These are phyloP conservation scores for Acleris literana DNA, from an alignment of 2,888 invertebrate genomes.

Conservation along the genomic window DNA sequence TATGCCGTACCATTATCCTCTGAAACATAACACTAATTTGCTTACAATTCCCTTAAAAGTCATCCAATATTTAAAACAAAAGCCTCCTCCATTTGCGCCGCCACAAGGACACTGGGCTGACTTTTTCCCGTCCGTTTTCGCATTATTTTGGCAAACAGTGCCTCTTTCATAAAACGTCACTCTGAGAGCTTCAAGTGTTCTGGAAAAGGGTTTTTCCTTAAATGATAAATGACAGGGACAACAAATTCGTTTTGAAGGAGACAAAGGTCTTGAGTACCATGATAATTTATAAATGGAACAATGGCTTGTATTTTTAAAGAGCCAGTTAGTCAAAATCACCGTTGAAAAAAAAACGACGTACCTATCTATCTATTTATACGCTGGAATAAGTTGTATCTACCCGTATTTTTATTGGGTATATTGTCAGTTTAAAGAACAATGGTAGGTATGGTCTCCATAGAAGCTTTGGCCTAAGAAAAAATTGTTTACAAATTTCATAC, in stretches of 20 bases:
- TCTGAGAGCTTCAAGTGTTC: constrained; percentile 50
- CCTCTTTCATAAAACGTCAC: constrained; percentile 49
- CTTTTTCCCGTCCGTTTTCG: constrained; percentile 31
- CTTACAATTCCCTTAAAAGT: constrained; percentile 8
- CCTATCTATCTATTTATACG: too few relatives aligned
- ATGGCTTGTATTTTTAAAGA: not conserved
- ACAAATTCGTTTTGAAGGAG: constrained; percentile 47
- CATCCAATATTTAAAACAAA: constrained; percentile 9
- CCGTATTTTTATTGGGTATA: too few relatives aligned
- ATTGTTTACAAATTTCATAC: too few relatives aligned
- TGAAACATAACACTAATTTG: not conserved
- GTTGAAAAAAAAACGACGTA: too few relatives aligned
- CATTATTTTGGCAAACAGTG: constrained; percentile 42
- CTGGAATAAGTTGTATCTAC: too few relatives aligned
- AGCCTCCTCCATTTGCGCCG: constrained; percentile 5
- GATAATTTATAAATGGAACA: constrained; percentile 42
- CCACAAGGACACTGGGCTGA: constrained; percentile 2
- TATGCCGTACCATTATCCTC: too few relatives aligned
- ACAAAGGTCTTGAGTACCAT: constrained; percentile 46
- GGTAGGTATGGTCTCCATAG: too few relatives aligned
- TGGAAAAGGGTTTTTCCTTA: constrained; percentile 48
- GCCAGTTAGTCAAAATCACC: not conserved
- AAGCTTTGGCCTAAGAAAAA: too few relatives aligned
- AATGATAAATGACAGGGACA: constrained; percentile 54
- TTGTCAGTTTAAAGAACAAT: too few relatives aligned